Evolutionary conservation across 1,140 invertebrate species (phyloP), one percentile per base, ranked within the genome.

Genomic region (Drosophila azteca): DNA sequence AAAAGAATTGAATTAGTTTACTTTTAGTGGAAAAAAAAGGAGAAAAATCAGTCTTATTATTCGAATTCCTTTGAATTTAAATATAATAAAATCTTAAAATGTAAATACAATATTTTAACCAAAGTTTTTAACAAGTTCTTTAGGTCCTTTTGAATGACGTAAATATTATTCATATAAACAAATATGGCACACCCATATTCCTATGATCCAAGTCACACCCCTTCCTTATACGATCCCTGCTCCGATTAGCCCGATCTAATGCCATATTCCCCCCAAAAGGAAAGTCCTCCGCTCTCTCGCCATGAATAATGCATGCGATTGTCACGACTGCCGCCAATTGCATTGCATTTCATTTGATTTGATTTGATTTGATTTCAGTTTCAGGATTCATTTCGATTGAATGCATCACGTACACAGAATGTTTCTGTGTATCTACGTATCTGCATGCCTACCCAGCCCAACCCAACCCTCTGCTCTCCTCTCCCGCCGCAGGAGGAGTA

Each of bases 281-380:
- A 51, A 26, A 39, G 20, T 75, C 45, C 57, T 45, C 17, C 49
- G 43, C 15, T 31, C 52, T 31, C 52, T 31, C 35, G 4, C 24
- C 59, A 77, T 81, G 57, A 77, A 80, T 67, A 64, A 70, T 82
- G 53, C 78, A 79, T 53, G 35, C 8, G 22, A 17, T 60, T 57
- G 41, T 45, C 41, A 61, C 29, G 51, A 73, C 26, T 43, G 52
- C 70, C 41, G 62, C 58, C 68, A 77, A 71, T 69, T 75, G 72
- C 59, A 69, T 80, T 82, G 62, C 54, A 67, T 70, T 63, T 13
- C 31, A 59, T 81, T 77, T 59, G 62, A 53, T 64, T 67, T 52
- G 39, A 59, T 81, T 77, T 59, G 62, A 53, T 64, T 67, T 52
- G 39, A 67, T 68, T 55, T 20, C 17, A 35, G 24, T 17, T 20